These are phyloP conservation scores for Scatophagus argus DNA, from an alignment of 2,113 vertebrate genomes.

Conservation along the genomic window DNA sequence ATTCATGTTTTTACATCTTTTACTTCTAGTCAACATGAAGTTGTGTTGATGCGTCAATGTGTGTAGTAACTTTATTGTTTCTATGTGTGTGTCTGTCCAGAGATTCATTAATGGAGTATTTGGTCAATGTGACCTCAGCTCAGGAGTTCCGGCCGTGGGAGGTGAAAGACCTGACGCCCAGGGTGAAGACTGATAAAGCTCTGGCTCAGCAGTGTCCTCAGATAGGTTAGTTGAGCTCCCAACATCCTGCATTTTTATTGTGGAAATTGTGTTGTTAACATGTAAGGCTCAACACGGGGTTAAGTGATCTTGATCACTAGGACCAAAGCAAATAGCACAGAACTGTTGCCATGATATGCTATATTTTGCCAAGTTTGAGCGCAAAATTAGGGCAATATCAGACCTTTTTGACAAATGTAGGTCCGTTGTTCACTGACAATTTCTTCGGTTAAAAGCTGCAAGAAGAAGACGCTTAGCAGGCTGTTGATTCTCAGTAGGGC, in stretches of 20 bases:
- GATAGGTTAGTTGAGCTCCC: conserved; percentile 80
- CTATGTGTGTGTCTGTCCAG: conserved; percentile 73
- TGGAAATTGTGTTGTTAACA: no score
- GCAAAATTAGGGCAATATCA: no score
- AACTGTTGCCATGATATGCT: no score
- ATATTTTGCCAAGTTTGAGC: no score
- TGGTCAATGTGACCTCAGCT: conserved; percentile 92
- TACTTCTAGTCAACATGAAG: not conserved
- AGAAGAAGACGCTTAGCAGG: no score
- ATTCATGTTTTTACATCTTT: not conserved
- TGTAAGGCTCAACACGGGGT: no score
- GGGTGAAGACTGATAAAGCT: conserved; percentile 88
- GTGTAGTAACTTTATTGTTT: not conserved
- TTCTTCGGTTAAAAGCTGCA: no score
- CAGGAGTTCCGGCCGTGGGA: conserved; percentile 95
- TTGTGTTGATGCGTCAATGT: not conserved
- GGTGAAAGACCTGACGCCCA: conserved; percentile 85
- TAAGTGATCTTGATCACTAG: no score
- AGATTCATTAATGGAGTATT: conserved; percentile 90
- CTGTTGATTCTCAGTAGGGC: no score
- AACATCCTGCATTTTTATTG: not conserved
- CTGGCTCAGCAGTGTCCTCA: conserved; percentile 89
- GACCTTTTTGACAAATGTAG: no score
- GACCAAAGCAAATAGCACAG: no score
- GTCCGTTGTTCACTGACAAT: no score